These are phyloP conservation scores for Drosophila mauritiana DNA, from an alignment of 1,140 invertebrate genomes.

Conservation along the genomic window DNA sequence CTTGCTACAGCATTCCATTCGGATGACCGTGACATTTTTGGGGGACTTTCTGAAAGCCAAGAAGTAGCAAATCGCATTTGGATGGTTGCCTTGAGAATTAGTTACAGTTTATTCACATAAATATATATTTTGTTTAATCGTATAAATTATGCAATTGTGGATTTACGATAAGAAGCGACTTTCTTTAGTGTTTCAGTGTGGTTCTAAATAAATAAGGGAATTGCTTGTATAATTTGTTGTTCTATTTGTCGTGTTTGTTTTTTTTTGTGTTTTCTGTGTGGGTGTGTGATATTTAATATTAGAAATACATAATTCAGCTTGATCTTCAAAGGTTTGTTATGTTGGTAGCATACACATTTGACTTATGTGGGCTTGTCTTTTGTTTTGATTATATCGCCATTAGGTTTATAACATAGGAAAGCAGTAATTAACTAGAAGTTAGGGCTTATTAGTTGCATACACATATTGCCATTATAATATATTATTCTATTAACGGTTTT, in stretches of 20 bases:
- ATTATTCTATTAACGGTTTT: slow-evolving; percentile 67
- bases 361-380: slow-evolving; percentile 54
- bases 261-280: slow-evolving; percentile 20
- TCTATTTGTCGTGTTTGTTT: slow-evolving; percentile 41
- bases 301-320: slow-evolving; percentile 73
- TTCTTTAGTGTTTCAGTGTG: slow-evolving; percentile 59
- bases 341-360: slow-evolving; percentile 50
- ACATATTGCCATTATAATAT: slow-evolving; percentile 60
- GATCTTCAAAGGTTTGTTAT: slow-evolving; percentile 34
- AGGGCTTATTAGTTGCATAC: slow-evolving; percentile 59
- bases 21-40: slow-evolving; percentile 10
- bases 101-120: slow-evolving; percentile 83
- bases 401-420: slow-evolving; percentile 76
- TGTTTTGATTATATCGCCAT: slow-evolving; percentile 81
- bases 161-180: slow-evolving; percentile 71
- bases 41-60: slow-evolving; percentile 12
- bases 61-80: slow-evolving; percentile 18
- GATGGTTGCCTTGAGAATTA: slow-evolving; percentile 77
- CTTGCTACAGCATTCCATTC: slow-evolving; percentile 16
- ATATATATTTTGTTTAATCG: slow-evolving; percentile 69
- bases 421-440: slow-evolving; percentile 76
- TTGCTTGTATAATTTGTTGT: slow-evolving; percentile 58
- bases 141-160: slow-evolving; percentile 62
- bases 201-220: slow-evolving; percentile 78
- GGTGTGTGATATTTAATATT: slow-evolving; percentile 64